phyloP scores from a whole-genome alignment of 92 coral and sea anemone species.

The Pocillopora grandis region DNA sequence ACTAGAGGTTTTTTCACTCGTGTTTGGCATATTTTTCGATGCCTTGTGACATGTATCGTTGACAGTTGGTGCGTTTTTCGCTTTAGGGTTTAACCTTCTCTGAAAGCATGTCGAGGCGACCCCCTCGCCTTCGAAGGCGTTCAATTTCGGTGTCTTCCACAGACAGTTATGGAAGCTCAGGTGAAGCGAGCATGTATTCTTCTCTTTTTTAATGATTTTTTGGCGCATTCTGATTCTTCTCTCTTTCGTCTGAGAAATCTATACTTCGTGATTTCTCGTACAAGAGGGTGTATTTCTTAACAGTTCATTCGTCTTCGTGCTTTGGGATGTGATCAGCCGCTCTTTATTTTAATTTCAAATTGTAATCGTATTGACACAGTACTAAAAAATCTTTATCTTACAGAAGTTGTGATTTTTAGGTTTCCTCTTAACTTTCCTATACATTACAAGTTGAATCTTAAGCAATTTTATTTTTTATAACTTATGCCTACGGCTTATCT shows the following conservation, averaged over 20 bases:
- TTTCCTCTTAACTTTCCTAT: too few species aligned
- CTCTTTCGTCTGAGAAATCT: not conserved
- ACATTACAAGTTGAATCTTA: too few species aligned
- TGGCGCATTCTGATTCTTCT: too few species aligned
- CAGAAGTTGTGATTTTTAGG: not conserved
- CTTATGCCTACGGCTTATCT: not conserved
- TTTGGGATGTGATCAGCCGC: not conserved
- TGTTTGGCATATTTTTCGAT: constrained; percentile 19
- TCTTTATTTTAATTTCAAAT: not conserved
- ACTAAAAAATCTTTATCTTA: not conserved
- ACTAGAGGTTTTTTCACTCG: constrained; percentile 76
- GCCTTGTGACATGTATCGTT: constrained; percentile 18
- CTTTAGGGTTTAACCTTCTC: constrained; percentile 94
- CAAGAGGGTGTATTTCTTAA: not conserved
- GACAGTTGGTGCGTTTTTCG: constrained; percentile 50
- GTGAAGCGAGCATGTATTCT: constrained; percentile 59
- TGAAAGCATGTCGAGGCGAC: constrained; percentile 99
- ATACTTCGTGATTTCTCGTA: not conserved
- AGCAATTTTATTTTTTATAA: not conserved
- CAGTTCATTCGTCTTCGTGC: not conserved
- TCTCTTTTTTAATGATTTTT: constrained; percentile 1
- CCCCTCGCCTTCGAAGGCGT: constrained; percentile 99
- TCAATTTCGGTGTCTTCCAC: constrained; percentile 99
- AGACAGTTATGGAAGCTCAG: constrained; percentile 99
- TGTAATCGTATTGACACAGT: not conserved